Evolutionary conservation across 2,888 invertebrate genomes (phyloP).

Genomic region (Apamea sordens): DNA sequence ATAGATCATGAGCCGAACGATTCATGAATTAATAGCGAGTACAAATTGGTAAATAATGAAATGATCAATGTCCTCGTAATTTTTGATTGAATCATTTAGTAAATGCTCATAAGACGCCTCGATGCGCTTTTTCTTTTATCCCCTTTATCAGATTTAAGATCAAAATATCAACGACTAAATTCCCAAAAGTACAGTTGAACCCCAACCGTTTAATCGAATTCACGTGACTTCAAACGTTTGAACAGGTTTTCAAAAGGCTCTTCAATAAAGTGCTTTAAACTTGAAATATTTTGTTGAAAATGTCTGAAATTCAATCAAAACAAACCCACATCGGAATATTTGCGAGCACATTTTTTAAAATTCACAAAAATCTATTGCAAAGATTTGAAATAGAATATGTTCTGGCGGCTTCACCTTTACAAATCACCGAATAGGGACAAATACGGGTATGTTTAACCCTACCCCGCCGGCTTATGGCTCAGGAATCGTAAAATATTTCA

Average conservation of each 20-base stretch:
- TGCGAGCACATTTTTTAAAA: constrained; percentile 33
- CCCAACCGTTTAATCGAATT: constrained; percentile 29
- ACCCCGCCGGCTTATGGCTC: constrained; percentile 83
- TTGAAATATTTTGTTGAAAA: constrained; percentile 41
- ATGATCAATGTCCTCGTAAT: background rate
- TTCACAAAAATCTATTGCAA: constrained; percentile 64
- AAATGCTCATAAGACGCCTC: no score
- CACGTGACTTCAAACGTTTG: constrained; percentile 41
- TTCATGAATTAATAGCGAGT: background rate
- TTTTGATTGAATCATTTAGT: constrained; percentile 1
- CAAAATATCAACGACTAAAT: constrained; percentile 6
- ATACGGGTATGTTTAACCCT: constrained; percentile 80
- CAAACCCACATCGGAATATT: constrained; percentile 20
- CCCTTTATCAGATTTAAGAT: background rate
- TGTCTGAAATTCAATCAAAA: constrained; percentile 27
- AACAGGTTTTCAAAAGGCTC: constrained; percentile 31
- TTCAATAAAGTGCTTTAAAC: constrained; percentile 33
- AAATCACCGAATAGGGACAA: constrained; percentile 85
- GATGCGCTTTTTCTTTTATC: background rate
- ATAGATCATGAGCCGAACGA: background rate
- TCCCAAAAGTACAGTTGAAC: constrained; percentile 9
- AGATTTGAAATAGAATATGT: constrained; percentile 69
- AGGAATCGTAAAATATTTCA: constrained; percentile 89
- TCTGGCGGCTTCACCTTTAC: constrained; percentile 71
- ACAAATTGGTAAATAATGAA: background rate